Evolutionary conservation across 2,888 invertebrate species (phyloP).

Genomic region (Nasonia oneida): DNA sequence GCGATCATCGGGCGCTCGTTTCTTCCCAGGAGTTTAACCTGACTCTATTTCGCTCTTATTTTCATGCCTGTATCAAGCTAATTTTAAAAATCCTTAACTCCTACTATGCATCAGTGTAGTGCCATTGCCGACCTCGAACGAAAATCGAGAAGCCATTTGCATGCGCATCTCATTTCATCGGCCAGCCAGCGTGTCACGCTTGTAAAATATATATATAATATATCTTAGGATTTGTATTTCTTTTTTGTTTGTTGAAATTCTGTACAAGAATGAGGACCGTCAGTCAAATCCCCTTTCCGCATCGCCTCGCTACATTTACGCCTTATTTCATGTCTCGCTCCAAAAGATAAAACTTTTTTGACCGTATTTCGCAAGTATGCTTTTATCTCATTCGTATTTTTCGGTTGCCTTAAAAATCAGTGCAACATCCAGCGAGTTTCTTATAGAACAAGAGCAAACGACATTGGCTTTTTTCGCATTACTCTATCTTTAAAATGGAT

Average conservation of each 20-base stretch:
- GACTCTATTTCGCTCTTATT: constrained; percentile 44
- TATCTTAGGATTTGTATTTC: constrained; percentile 67
- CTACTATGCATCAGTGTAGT: constrained; percentile 70
- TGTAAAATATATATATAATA: constrained; percentile 71
- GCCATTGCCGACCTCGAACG: constrained; percentile 64
- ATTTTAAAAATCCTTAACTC: constrained; percentile 72
- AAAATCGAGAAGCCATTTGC: constrained; percentile 46
- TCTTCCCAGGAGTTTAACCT: constrained; percentile 35
- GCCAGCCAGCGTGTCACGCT: constrained; percentile 69
- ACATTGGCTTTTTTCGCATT: constrained; percentile 43
- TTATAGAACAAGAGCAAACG: constrained; percentile 48
- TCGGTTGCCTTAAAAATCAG: constrained; percentile 48
- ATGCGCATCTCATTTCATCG: constrained; percentile 63
- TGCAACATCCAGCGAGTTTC: constrained; percentile 47
- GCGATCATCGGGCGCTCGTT: constrained; percentile 55
- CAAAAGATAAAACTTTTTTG: constrained; percentile 28
- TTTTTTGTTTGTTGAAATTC: constrained; percentile 61
- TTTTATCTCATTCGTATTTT: constrained; percentile 33
- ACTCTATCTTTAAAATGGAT: constrained; percentile 40
- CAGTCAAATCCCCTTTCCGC: constrained; percentile 67
- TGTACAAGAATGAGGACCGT: constrained; percentile 67
- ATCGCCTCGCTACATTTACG: constrained; percentile 62
- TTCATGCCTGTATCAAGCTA: constrained; percentile 64
- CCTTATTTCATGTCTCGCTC: constrained; percentile 58
- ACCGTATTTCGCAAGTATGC: constrained; percentile 17